Conservation (phyloP, 37 sponge, comb jelly and placozoan species). For the Hexactinellida sp. region DNA sequence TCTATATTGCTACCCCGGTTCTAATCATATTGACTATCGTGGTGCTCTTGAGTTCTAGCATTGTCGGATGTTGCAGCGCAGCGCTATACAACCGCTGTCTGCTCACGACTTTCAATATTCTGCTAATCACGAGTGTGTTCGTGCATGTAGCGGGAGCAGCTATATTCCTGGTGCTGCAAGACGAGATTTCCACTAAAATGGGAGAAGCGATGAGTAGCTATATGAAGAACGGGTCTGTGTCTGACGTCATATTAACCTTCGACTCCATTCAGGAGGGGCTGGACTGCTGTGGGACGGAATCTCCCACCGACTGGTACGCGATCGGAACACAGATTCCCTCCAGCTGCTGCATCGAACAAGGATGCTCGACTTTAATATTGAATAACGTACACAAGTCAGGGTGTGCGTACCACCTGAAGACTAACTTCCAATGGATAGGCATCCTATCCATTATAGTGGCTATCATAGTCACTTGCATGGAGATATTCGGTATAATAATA, state of each 20-base stretch:
- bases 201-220: neutral
- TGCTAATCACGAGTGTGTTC: neutral
- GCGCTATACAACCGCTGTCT: neutral
- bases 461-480: neutral
- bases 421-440: neutral
- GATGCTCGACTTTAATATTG: neutral
- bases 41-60: neutral
- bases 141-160: neutral
- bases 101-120: neutral
- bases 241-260: neutral
- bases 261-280: neutral
- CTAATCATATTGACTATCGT: neutral
- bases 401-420: neutral
- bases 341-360: neutral
- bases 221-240: neutral
- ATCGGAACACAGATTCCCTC: neutral
- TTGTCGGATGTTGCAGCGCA: neutral
- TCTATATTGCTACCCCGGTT: neutral
- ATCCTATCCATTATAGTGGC: neutral
- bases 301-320: neutral
- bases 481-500: neutral
- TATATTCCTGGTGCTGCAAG: neutral
- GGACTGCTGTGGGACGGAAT: neutral
- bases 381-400: neutral
- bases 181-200: neutral